Percentiles rank a stretch among this genome's conserved stretches.
Evolutionary conservation across 2,113 vertebrate species (phyloP).

Genomic region (Miniopterus natalensis): DNA sequence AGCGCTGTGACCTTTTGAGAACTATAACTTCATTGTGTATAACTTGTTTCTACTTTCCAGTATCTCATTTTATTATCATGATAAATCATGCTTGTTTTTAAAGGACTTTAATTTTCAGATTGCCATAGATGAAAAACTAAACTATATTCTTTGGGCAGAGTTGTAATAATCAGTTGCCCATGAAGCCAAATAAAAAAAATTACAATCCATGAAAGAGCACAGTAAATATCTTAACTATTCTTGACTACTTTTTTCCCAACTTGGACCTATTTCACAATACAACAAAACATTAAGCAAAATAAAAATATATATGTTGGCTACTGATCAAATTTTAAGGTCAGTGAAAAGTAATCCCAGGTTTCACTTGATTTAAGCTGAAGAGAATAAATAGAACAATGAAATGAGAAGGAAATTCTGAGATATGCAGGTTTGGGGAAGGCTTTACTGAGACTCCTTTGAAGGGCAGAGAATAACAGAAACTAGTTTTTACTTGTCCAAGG

Average conservation of each 20-base stretch:
- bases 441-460: conserved; percentile 43
- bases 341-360: conserved; percentile 14
- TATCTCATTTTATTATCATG: conserved; percentile 58
- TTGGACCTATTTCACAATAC: conserved; percentile 55
- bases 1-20: conserved; percentile 44
- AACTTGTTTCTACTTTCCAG: conserved; percentile 60
- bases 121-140: conserved; percentile 13
- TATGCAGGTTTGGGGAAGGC: not conserved
- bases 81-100: conserved; percentile 29
- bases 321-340: conserved; percentile 45
- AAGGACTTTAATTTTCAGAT: conserved; percentile 41
- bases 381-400: conserved; percentile 29
- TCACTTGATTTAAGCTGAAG: conserved; percentile 38
- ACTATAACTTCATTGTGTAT: conserved; percentile 63
- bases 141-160: conserved; percentile 42
- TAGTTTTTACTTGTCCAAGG: not conserved
- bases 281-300: conserved; percentile 26
- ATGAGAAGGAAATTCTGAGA: conserved; percentile 18
- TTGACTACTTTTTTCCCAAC: not conserved
- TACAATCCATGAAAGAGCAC: not conserved
- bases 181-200: conserved; percentile 62
- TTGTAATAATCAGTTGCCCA: conserved; percentile 37
- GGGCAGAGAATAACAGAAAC: not conserved
- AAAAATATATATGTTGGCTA: conserved; percentile 44
- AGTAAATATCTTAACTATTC: conserved; percentile 6